These are phyloP conservation scores for fruit fly (Drosophila melanogaster) DNA, from an alignment of 1,140 invertebrate species.

Conservation along the genomic window DNA sequence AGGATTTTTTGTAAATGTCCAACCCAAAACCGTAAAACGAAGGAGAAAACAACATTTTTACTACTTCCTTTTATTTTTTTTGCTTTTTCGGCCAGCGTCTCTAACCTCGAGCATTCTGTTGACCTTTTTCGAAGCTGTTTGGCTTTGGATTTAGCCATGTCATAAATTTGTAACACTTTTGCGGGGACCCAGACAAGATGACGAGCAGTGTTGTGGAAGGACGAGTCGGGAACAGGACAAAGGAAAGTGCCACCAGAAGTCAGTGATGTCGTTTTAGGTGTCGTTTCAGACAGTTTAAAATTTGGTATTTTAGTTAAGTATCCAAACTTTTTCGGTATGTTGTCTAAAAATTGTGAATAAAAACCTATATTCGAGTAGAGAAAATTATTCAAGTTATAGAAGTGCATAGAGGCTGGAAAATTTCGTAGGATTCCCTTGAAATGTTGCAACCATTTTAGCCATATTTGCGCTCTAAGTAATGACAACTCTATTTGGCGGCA, in stretches of 20 bases:
- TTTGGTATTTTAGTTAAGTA: background rate
- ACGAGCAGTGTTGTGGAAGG: slow-evolving; percentile 5
- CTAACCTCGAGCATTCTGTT: slow-evolving; percentile 76
- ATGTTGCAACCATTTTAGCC: background rate
- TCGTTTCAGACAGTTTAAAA: background rate
- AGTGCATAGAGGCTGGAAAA: too few relatives aligned
- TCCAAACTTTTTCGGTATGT: too few relatives aligned
- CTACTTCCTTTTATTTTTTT: slow-evolving; percentile 61
- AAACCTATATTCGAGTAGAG: too few relatives aligned
- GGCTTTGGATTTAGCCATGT: slow-evolving; percentile 56
- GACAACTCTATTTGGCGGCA: slow-evolving; percentile 12
- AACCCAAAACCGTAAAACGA: slow-evolving; percentile 76
- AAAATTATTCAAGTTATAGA: too few relatives aligned
- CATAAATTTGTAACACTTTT: slow-evolving; percentile 82
- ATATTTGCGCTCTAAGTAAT: background rate
- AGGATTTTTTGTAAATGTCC: slow-evolving; percentile 57
- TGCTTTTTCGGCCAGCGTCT: slow-evolving; percentile 20
- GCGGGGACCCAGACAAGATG: slow-evolving; percentile 21
- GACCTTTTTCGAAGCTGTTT: slow-evolving; percentile 71
- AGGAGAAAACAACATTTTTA: slow-evolving; percentile 70
- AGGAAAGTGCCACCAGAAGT: slow-evolving; percentile 14
- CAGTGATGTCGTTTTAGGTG: slow-evolving; percentile 21
- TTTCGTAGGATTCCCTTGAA: background rate
- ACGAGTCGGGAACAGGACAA: background rate
- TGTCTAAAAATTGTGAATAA: too few relatives aligned